Conservation (phyloP, 1,140 invertebrate species). For the Wiebesia pumilae region DNA sequence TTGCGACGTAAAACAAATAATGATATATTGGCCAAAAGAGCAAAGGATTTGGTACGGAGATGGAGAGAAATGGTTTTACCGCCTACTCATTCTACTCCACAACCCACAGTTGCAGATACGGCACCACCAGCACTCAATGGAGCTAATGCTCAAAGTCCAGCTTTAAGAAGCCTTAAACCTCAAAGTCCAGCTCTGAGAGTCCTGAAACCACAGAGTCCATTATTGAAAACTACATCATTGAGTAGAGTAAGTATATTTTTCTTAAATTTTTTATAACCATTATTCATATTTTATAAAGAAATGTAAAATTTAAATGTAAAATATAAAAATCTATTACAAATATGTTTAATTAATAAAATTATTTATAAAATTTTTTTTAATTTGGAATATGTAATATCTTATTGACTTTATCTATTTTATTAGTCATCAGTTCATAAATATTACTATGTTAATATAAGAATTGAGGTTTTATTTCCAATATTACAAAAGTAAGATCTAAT, state of each 20-base stretch:
- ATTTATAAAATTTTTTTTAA: no score
- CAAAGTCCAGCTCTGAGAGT: slow-evolving; percentile 68
- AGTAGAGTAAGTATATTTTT: slow-evolving; percentile 63
- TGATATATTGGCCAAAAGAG: slow-evolving; percentile 88
- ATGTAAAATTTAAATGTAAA: no score
- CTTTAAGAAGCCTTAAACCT: slow-evolving; percentile 67
- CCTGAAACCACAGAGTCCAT: slow-evolving; percentile 70
- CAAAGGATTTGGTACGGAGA: slow-evolving; percentile 91
- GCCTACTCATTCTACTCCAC: slow-evolving; percentile 70
- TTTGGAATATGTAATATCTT: no score
- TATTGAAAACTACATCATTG: slow-evolving; percentile 65
- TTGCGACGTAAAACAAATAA: slow-evolving; percentile 88
- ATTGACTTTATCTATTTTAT: no score
- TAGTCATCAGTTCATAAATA: no score
- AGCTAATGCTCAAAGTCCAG: slow-evolving; percentile 68
- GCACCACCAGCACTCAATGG: slow-evolving; percentile 70
- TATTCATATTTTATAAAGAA: no score
- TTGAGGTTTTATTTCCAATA: no score
- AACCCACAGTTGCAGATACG: slow-evolving; percentile 67
- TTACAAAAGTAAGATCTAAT: no score
- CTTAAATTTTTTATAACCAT: background rate
- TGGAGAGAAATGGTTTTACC: slow-evolving; percentile 90
- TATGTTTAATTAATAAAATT: no score
- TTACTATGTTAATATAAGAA: no score
- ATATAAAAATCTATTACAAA: no score